Evolutionary conservation across 2,888 invertebrate species (phyloP).

Genomic region (Parapristionchus giblindavisi): DNA sequence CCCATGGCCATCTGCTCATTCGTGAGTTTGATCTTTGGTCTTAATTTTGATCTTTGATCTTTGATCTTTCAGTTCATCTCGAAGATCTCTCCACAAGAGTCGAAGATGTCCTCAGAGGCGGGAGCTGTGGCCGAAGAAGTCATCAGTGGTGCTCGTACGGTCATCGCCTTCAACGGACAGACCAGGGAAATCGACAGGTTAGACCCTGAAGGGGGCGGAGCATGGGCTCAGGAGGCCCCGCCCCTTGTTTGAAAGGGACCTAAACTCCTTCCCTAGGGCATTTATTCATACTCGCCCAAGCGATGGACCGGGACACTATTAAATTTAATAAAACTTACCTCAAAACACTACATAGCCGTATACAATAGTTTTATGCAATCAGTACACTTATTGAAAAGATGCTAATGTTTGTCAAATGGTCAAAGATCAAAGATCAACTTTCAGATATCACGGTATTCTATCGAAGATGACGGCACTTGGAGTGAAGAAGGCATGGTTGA

Average conservation of each 20-base stretch:
- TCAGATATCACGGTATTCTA: constrained; percentile 55
- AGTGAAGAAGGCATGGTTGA: constrained; percentile 53
- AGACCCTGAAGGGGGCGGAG: no score
- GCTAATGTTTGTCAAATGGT: neutral
- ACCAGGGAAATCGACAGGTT: constrained; percentile 60
- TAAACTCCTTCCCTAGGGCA: no score
- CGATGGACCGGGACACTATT: no score
- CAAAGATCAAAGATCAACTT: no score
- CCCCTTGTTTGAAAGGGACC: no score
- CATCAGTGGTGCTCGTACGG: constrained; percentile 64
- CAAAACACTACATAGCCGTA: neutral
- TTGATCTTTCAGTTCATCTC: constrained; percentile 69
- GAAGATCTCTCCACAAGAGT: constrained; percentile 70
- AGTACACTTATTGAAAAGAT: neutral
- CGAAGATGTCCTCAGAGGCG: constrained; percentile 60
- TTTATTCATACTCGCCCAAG: no score
- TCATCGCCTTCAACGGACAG: constrained; percentile 68
- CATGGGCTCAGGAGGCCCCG: no score
- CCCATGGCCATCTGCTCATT: constrained; percentile 70
- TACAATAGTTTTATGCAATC: neutral
- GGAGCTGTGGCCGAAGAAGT: constrained; percentile 68
- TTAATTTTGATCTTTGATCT: no score
- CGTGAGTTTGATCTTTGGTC: constrained; percentile 54
- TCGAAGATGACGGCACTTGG: constrained; percentile 68
- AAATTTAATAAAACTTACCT: no score